phyloP scores from a whole-genome alignment of 2,113 vertebrate species.

The Columba janthina region DNA sequence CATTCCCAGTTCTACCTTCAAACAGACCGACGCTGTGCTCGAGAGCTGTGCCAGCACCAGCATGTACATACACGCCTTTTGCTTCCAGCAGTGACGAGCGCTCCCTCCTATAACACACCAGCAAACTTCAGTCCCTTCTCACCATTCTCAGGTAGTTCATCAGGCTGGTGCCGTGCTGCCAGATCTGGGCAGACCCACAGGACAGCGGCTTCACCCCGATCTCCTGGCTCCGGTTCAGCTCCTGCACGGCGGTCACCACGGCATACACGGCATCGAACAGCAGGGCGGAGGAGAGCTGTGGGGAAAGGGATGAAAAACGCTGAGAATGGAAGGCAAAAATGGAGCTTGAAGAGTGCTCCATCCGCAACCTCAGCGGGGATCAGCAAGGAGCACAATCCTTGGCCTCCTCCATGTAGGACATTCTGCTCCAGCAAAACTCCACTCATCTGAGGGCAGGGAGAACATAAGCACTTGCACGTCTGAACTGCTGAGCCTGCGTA shows the following conservation, averaged over 20 bases:
- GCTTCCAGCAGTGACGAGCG: neutral
- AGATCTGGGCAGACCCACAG: constrained; percentile 97
- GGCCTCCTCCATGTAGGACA: no score
- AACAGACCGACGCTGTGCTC: neutral
- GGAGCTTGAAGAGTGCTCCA: neutral
- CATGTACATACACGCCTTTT: no score
- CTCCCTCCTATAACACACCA: neutral
- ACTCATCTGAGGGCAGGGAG: no score
- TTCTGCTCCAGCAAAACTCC: no score
- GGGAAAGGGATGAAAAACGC: neutral
- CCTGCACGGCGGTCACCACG: constrained; percentile 92
- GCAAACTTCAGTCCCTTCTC: constrained; percentile 67
- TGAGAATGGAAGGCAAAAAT: neutral
- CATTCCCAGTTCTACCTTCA: neutral
- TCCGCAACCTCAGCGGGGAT: no score
- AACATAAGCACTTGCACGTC: no score
- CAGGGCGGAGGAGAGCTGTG: constrained; percentile 92
- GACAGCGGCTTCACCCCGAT: constrained; percentile 95
- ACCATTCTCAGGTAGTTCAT: constrained; percentile 99
- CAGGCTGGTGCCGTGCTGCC: constrained; percentile 98
- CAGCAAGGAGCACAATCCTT: no score
- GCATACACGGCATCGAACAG: constrained; percentile 93
- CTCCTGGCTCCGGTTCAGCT: constrained; percentile 96
- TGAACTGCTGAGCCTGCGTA: no score
- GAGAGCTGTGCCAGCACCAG: neutral